Base-by-base conservation (phyloP, 2,797 vertebrate species). In the Rhinella marina region DNA sequence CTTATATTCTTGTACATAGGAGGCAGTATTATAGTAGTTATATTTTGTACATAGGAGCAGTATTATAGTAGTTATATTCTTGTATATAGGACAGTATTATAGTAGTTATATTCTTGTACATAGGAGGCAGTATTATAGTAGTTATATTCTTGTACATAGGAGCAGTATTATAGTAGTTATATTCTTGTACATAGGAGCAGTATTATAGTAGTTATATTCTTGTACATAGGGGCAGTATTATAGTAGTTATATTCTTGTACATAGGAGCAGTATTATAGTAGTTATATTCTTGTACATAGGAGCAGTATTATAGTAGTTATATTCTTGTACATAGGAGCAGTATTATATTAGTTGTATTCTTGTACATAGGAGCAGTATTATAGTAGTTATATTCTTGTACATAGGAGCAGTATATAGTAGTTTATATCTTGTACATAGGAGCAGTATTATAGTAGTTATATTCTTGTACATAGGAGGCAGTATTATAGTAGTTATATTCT, bases 271-370 rank as follows among this genome's bases (percentile, higher is more conserved):
- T 70, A 70, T 70, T 70, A 70, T 72, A 72, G 70, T 41, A 72
- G 70, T 72, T 72, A 72, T 72, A 41, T 72, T 72, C 70, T 41
- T 72, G 70, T 72, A 72, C n/a, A 72, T 72, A 72, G 70, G 70
- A 7, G 70, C 29, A 73, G 70, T 73, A 73, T 73, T 73, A 73
- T 73, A 73, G 29, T 21, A 73, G 70, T 73, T 73, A 73, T 73
- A 73, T 48, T 48, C 70, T 48, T 73, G 70, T 73, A 73, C 7
- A 73, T 73, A 48, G 70, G 68, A 4, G 68, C 14, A 70, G 68
- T 70, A 70, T 32, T 70, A 70, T 70, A 70, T 27, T 70, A 70
- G 68, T 70, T 70, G 32, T 70, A 70, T 70, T 70, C 68, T 32
- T 32, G 68, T 70, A 70, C 10, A 70, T 70, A 70, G 68, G 68